Percentiles rank a stretch among this genome's conserved stretches.
Conservation (phyloP, 1,140 invertebrate species). For the Cydia pomonella region DNA sequence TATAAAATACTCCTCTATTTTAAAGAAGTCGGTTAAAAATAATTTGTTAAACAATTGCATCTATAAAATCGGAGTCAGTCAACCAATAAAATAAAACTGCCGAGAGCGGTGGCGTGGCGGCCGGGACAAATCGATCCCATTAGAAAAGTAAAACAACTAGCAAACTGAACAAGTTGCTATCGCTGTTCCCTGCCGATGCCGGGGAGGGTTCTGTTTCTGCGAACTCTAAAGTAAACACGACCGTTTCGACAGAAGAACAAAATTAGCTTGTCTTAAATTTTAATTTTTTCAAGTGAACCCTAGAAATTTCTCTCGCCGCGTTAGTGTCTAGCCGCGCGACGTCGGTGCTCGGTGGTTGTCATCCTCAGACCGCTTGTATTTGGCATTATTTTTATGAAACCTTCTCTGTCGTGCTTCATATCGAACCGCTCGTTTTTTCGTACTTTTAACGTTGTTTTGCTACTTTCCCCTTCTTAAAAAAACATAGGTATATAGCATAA, state of each 20-base stretch:
- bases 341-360: slow-evolving; percentile 55
- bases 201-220: not conserved
- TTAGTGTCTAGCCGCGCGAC: slow-evolving; percentile 33
- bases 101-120: slow-evolving; percentile 9
- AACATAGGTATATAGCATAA: no score
- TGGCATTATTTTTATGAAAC: slow-evolving; percentile 53
- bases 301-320: slow-evolving; percentile 36
- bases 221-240: not conserved
- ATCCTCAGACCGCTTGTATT: slow-evolving; percentile 63
- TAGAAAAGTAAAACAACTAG: slow-evolving; percentile 41
- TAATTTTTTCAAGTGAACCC: not conserved
- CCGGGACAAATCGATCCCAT: slow-evolving; percentile 41
- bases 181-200: not conserved
- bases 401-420: slow-evolving; percentile 41
- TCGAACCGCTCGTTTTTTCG: slow-evolving; percentile 37
- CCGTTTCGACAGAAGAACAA: not conserved
- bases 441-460: not conserved
- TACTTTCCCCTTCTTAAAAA: not conserved
- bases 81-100: slow-evolving; percentile 27
- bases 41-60: not conserved
- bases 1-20: no score
- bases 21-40: not conserved
- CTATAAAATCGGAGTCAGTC: not conserved
- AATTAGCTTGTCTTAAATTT: not conserved
- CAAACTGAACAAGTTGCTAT: slow-evolving; percentile 38